Base-by-base conservation (phyloP, 2,797 vertebrate genomes). In the Uromys caudimaculatus region DNA sequence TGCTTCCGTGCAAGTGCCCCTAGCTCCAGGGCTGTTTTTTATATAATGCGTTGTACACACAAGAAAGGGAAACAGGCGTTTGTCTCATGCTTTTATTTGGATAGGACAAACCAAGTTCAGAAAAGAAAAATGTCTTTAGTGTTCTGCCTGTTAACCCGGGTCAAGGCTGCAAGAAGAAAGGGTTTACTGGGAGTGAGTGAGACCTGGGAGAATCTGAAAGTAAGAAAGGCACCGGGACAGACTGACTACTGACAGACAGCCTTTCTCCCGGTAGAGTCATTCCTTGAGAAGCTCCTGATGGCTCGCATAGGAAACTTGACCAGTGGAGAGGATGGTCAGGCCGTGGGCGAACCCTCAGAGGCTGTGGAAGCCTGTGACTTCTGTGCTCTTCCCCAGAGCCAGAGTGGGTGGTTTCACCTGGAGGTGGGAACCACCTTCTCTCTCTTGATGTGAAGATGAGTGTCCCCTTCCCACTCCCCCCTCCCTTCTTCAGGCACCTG, bases 171-270 rank as follows among this genome's bases (percentile, higher is more conserved):
- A 44, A 60, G 89, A 91, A 96, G 90, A 95, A 95, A 89, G 91
- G 79, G 38, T 81, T 32, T 44, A 3, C 6, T 29, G 14, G 0
- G 56, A 78, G 60, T 78, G 95, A 97, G 89, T 96, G 91, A 97
- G 87, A 96, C 62, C 69, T 24, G 67, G 94, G 94, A 60, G 85
- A 89, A 95, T 89, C 78, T 4, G 92, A 96, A 94, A 95, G 97
- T 93, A 87, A 96, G 91, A 95, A 76, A 76, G 52, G 94, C 14
- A 4, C 69, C 56, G 0, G 91, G 89, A 95, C 69, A 93, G 67
- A 93, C 89, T 47, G 82, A 96, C 85, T 3, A 2, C 81, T 27
- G 52, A 60, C 23, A 54, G 7, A 50, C 86, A 95, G 44, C 69
- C 83, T 97, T 60, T 76, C 89, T 83, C 23, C 3, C 2, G 27